Evolutionary conservation across 2,113 vertebrate species (phyloP).

Genomic region (Speoplatyrhinus poulsoni): DNA sequence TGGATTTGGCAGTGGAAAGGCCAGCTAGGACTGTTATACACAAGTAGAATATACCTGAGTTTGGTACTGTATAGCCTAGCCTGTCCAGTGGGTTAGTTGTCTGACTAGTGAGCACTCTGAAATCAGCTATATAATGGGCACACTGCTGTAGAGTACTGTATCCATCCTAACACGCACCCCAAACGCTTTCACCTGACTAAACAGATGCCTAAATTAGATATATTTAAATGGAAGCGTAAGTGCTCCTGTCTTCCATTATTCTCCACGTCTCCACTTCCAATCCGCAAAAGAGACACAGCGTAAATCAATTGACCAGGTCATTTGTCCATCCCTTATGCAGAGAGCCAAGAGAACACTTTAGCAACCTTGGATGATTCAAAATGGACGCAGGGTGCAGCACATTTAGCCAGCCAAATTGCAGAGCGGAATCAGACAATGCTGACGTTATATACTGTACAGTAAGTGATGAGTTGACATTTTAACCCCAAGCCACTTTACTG

Average conservation of each 20-base stretch:
- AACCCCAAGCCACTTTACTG: no score
- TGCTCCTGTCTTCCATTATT: neutral
- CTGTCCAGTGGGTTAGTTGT: slow-evolving; percentile 9
- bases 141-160: no score
- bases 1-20: neutral
- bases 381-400: neutral
- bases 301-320: neutral
- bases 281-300: neutral
- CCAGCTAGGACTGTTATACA: no score
- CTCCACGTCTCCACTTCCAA: no score
- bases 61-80: neutral
- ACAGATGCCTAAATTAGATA: neutral
- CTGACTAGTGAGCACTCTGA: slow-evolving; percentile 26
- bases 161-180: neutral
- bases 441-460: no score
- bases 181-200: neutral
- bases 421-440: neutral
- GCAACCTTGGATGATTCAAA: neutral
- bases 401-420: slow-evolving; percentile 35
- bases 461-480: no score
- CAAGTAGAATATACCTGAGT: neutral
- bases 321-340: neutral
- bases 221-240: neutral
- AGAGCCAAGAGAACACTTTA: neutral
- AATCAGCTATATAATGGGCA: neutral